phyloP scores from a whole-genome alignment of 1,140 invertebrate genomes.

The Ylistrum balloti region DNA sequence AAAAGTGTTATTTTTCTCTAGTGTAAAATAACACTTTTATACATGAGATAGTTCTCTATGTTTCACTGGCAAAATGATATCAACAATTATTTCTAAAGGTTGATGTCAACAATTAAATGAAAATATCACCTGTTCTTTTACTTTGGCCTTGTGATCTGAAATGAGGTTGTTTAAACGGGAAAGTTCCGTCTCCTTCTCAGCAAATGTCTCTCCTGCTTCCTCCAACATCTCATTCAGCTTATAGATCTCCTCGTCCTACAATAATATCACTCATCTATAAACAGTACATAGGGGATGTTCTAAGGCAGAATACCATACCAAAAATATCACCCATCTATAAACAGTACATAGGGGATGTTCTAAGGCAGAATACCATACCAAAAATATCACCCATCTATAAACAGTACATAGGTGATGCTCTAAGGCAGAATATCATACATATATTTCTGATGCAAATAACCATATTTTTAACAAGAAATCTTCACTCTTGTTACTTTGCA shows the following conservation, averaged over 20 bases:
- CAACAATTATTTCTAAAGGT: no score
- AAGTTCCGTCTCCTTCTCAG: slow-evolving; percentile 69
- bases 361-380: background rate
- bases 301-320: background rate
- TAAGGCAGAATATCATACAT: no score
- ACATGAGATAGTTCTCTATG: no score
- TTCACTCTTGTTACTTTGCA: no score
- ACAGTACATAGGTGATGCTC: background rate
- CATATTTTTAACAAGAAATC: no score
- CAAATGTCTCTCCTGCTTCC: slow-evolving; percentile 77
- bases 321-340: background rate
- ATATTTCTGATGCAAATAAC: no score
- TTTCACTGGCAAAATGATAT: no score
- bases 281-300: background rate
- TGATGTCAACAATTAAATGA: background rate
- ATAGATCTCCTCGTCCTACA: slow-evolving; percentile 68
- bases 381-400: background rate
- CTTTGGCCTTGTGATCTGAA: background rate
- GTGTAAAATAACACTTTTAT: no score
- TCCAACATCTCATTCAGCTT: slow-evolving; percentile 76
- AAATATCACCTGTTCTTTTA: slow-evolving; percentile 26
- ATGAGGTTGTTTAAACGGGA: background rate
- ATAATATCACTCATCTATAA: background rate
- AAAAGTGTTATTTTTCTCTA: no score
- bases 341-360: background rate